Percentiles rank a stretch among this genome's conserved stretches.
Conservation (phyloP, 2,797 vertebrate species). For the Allobates femoralis region DNA sequence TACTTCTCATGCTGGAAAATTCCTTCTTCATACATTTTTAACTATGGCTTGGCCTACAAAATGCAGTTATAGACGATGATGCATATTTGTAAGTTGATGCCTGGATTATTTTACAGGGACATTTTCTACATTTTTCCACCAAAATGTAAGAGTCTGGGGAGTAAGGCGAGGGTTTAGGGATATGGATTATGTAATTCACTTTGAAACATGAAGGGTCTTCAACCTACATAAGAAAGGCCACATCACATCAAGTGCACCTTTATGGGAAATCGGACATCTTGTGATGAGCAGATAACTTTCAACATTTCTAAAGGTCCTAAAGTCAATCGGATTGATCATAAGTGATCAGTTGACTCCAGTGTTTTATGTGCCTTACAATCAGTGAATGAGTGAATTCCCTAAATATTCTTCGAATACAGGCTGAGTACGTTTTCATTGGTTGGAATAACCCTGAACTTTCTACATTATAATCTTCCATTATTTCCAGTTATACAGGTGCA, state of each 20-base stretch:
- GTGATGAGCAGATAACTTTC: background rate
- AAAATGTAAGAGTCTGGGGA: slow-evolving; percentile 20
- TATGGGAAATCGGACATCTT: background rate
- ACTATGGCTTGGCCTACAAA: slow-evolving; percentile 12
- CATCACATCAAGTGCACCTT: too few relatives aligned
- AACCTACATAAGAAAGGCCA: too few relatives aligned
- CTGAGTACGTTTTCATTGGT: background rate
- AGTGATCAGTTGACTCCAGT: background rate
- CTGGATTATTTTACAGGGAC: slow-evolving; percentile 23
- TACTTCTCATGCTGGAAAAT: slow-evolving; percentile 23
- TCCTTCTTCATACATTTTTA: slow-evolving; percentile 25
- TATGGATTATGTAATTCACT: background rate
- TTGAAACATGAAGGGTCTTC: background rate
- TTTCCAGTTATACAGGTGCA: background rate
- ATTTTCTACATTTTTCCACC: slow-evolving; percentile 34
- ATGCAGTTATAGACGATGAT: background rate
- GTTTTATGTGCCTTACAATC: background rate
- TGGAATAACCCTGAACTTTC: background rate
- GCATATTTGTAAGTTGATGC: slow-evolving; percentile 26
- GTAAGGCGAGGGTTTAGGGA: background rate
- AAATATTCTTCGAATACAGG: background rate
- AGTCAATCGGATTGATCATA: background rate
- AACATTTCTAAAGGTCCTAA: background rate
- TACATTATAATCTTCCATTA: too few relatives aligned
- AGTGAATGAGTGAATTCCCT: background rate